Evolutionary conservation across 2,888 invertebrate genomes (phyloP), one percentile per base, ranked within the genome.

Genomic region (Ctenicera cuprea): DNA sequence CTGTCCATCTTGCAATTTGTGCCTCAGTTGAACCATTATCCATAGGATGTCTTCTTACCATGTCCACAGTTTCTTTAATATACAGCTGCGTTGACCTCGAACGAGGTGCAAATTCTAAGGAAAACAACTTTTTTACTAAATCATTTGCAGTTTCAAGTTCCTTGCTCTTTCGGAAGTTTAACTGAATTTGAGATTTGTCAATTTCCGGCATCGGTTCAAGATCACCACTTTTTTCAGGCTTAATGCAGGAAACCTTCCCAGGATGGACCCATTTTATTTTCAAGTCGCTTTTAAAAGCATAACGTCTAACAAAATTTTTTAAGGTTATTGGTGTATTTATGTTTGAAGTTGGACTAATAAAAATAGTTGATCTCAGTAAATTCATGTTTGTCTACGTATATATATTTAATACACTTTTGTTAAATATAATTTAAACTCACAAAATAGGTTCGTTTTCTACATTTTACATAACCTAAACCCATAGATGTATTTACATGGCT

Each of bases 211-310:
- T 82, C 16, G 90, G 85, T 76, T 90, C 89, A 37, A 92, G 86
- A 85, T 96, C 95, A 0, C 95, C 94, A 78, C 93, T 93, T 82
- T 90, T 92, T 80, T 90, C 89, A 0, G 94, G 91, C 80, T 91
- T 90, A 74, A 89, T 90, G 54, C 90, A 89, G 0, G 91, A 88
- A 18, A 94, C 89, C 83, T 92, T 92, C 30, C 90, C 90, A 0
- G 95, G 95, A 30, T 92, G 89, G 5, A 91, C 89, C 95, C 95
- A 95, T 88, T 93, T 93, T 54, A 95, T 92, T 86, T 94, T 92
- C 38, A 94, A 87, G 81, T 92, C 90, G 33, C 92, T 91, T 85
- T 94, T 94, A 79, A 93, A 89, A 76, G 92, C 82, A 87, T 87
- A 83, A 85, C 79, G 78, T 82, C 88, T 66, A 18, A 26, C 14